Percentiles rank a stretch among this genome's conserved stretches.
Conservation (phyloP, 1,140 invertebrate genomes). For the Drosophila neocordata region DNA sequence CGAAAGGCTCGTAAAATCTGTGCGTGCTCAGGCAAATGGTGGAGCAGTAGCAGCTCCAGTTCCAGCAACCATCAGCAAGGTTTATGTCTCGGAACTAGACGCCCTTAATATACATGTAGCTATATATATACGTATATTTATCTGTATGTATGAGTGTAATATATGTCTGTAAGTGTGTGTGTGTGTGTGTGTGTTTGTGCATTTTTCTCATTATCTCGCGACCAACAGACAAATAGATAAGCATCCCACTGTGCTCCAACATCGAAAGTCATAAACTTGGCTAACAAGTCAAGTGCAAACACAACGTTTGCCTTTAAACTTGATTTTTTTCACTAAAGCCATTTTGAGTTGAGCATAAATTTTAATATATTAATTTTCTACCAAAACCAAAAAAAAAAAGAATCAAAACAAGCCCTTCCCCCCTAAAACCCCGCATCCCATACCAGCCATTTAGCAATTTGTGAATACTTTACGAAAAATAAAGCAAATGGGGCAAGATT, state of each 20-base stretch:
- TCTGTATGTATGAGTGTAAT: too few species aligned
- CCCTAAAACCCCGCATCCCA: too few species aligned
- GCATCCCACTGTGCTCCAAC: constrained; percentile 48
- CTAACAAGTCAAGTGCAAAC: constrained; percentile 40
- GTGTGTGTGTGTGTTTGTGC: constrained; percentile 21
- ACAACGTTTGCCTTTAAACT: constrained; percentile 39
- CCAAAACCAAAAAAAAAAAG: background rate
- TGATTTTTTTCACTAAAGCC: background rate
- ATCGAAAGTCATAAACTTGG: constrained; percentile 36
- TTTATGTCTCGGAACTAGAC: constrained; percentile 76
- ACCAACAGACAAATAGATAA: constrained; percentile 53
- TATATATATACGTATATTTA: too few species aligned
- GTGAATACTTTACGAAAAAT: too few species aligned
- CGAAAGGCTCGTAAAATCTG: constrained; percentile 61
- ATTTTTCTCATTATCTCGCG: constrained; percentile 75
- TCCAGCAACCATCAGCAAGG: constrained; percentile 30
- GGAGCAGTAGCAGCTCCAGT: constrained; percentile 24
- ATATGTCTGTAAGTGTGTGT: background rate
- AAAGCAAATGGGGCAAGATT: too few species aligned
- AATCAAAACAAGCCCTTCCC: too few species aligned
- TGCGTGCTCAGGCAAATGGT: constrained; percentile 31
- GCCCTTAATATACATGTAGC: constrained; percentile 16
- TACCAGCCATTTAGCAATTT: too few species aligned
- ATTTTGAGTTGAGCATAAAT: constrained; percentile 7
- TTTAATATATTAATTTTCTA: constrained; percentile 8